Evolutionary conservation across 2,797 vertebrate species (phyloP), one percentile per base, ranked within the genome.

Genomic region (Alfaro cultratus): DNA sequence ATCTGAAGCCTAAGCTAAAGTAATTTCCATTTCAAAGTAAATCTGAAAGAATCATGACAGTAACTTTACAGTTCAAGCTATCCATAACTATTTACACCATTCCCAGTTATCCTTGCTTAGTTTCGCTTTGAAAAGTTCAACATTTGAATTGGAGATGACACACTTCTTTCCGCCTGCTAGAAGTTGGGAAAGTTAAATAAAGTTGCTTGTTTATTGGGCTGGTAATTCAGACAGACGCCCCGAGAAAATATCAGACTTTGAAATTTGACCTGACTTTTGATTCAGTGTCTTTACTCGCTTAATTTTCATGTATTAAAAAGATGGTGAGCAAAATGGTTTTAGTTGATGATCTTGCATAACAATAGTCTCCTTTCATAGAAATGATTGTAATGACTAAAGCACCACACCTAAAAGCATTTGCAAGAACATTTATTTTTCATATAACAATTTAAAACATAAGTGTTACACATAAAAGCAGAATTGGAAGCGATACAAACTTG

Each of bases 361-460:
- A 1, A 11, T n/a, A 45, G n/a, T n/a, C 39, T n/a, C 39, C 21
- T 43, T 70, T 43, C 21, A n/a, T 21, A 23, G 36, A 79, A 47
- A 60, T 78, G 2, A 47, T 21, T 64, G 43, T 64, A 9, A 39
- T 55, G 34, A 31, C 1, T n/a, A 72, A 77, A 83, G 39, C 36
- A 82, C 6, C 3, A 73, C 79, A 81, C 26, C 71, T 11, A 53
- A 76, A 82, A 23, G 62, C 45, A 41, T 80, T 53, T 91, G 91
- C 92, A 85, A 89, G 76, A 85, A 87, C 16, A 87, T 96, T 96
- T 96, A 96, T 96, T 95, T 81, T 77, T 82, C 88, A 74, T 39
- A 86, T 29, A 0, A 94, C 72, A 88, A 83, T 91, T 77, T 73
- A 83, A 73, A 92, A 47, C 67, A 79, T 8, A 85, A 46, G 29